A percentile compares a stretch with the other conserved stretches of the same genome.
Evolutionary conservation across 1,140 invertebrate species (phyloP).

Genomic region (Ladona fulva): DNA sequence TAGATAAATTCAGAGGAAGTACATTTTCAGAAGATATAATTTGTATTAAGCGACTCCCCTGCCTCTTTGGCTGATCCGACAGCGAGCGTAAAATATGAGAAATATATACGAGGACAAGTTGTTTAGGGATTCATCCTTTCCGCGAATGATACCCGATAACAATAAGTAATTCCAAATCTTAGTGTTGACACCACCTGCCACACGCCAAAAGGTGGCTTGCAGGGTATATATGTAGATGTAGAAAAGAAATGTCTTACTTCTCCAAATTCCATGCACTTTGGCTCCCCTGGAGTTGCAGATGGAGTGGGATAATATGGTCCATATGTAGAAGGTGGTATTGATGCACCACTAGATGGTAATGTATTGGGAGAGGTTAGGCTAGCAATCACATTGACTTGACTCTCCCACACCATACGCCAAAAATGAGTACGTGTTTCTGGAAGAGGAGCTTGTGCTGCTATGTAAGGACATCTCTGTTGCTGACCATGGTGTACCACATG

Average conservation of each 20-base stretch:
- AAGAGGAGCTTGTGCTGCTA: slow-evolving; percentile 68
- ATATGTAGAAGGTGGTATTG: background rate
- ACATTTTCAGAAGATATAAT: too few species aligned
- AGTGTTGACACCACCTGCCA: too few species aligned
- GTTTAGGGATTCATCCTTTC: too few species aligned
- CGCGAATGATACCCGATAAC: too few species aligned
- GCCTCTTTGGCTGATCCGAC: too few species aligned
- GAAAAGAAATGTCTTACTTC: slow-evolving; percentile 36
- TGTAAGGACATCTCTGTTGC: slow-evolving; percentile 65
- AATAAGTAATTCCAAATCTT: too few species aligned
- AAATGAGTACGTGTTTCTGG: slow-evolving; percentile 51
- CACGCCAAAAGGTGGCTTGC: too few species aligned
- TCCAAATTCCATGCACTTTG: slow-evolving; percentile 41
- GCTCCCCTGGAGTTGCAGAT: slow-evolving; percentile 32
- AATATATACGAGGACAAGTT: too few species aligned
- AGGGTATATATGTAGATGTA: too few species aligned
- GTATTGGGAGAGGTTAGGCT: slow-evolving; percentile 53
- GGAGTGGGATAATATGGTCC: background rate
- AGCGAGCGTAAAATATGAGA: too few species aligned
- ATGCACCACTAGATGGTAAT: slow-evolving; percentile 31
- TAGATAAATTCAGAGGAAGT: too few species aligned
- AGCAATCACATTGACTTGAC: slow-evolving; percentile 66
- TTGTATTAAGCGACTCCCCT: too few species aligned
- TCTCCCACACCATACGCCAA: slow-evolving; percentile 85
- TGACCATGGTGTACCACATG: slow-evolving; percentile 18